These are phyloP conservation scores for Autographa gamma DNA, from an alignment of 2,888 invertebrate genomes.

Conservation along the genomic window DNA sequence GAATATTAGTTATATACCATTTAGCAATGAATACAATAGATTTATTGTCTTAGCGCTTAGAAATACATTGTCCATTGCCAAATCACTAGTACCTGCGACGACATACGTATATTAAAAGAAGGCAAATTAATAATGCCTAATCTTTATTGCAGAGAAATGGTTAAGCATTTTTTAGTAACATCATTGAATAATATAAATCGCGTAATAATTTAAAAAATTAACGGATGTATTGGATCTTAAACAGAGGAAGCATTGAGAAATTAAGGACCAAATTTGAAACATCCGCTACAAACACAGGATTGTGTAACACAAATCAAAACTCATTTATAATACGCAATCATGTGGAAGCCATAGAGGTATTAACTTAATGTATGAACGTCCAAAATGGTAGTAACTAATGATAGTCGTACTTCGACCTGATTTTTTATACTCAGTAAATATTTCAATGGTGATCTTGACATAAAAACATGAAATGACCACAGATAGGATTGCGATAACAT, in stretches of 20 bases:
- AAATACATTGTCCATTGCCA: too few relatives aligned
- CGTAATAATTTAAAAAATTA: too few relatives aligned
- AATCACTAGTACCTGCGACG: too few relatives aligned
- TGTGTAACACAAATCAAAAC: not conserved
- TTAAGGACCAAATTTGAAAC: not conserved
- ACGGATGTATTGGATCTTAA: not conserved
- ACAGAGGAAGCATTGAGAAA: not conserved
- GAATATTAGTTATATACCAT: not conserved
- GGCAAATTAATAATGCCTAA: too few relatives aligned
- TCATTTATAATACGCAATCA: not conserved
- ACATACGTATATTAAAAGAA: too few relatives aligned
- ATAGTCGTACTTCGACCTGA: not conserved
- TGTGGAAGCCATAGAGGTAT: not conserved
- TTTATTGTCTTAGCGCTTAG: not conserved
- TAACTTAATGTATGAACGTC: not conserved
- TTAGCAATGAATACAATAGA: not conserved
- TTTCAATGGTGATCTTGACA: slow-evolving; percentile 6
- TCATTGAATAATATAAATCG: too few relatives aligned
- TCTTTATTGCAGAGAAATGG: too few relatives aligned
- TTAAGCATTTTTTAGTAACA: too few relatives aligned
- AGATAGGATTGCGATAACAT: slow-evolving; percentile 27
- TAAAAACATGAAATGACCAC: slow-evolving; percentile 14
- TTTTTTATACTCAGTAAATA: slow-evolving; percentile 1
- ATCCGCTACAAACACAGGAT: not conserved
- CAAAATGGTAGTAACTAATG: not conserved